phyloP scores from a whole-genome alignment of 2,888 invertebrate genomes.

The Saturnia pavonia region DNA sequence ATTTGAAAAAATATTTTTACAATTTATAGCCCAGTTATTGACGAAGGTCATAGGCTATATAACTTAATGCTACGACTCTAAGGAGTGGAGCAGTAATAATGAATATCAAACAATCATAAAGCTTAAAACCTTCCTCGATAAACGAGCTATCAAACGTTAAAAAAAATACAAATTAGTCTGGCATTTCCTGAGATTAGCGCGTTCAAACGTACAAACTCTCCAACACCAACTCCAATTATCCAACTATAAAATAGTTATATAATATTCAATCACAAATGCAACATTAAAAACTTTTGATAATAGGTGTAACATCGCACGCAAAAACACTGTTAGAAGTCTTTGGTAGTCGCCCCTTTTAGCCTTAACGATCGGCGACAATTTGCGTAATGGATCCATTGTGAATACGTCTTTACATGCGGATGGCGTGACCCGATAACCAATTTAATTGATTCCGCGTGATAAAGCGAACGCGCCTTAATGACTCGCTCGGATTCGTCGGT shows the following conservation, averaged over 20 bases:
- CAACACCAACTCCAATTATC: no score
- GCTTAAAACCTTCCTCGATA: no score
- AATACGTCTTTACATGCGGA: conserved; percentile 63
- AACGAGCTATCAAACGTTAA: no score
- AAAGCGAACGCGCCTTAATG: conserved; percentile 29
- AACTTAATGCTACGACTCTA: no score
- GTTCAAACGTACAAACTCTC: no score
- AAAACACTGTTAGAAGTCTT: conserved; percentile 65
- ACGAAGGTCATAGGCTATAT: no score
- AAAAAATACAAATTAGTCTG: no score
- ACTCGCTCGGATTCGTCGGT: neutral
- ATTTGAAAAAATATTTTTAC: no score
- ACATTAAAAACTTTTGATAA: conserved; percentile 46
- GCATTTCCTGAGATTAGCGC: no score
- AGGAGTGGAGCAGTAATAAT: no score
- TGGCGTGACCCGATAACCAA: conserved; percentile 64
- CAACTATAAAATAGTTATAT: neutral
- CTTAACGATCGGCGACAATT: conserved; percentile 69
- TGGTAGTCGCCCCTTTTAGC: conserved; percentile 8
- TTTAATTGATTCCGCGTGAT: conserved; percentile 55
- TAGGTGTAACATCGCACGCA: conserved; percentile 59
- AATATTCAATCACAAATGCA: conserved; percentile 39
- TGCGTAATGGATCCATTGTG: conserved; percentile 78
- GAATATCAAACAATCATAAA: no score
- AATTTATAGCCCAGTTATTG: no score